A percentile compares a stretch with the other conserved stretches of the same genome.
Evolutionary conservation across 2,113 vertebrate genomes (phyloP).

Genomic region (Vicugna pacos): DNA sequence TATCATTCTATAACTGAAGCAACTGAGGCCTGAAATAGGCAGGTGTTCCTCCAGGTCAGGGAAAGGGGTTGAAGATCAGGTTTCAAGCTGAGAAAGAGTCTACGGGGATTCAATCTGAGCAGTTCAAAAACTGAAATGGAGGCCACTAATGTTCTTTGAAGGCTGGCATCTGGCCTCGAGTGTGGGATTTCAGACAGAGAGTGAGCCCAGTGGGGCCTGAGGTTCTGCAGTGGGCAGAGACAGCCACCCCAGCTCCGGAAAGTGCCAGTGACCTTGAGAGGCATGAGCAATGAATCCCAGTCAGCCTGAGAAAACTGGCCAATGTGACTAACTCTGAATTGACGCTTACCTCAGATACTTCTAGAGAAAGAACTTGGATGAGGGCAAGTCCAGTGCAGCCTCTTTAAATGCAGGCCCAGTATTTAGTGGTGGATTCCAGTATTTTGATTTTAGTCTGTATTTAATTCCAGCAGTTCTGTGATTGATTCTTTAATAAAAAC

Average conservation of each 20-base stretch:
- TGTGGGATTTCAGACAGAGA: not conserved
- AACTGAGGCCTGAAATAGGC: not conserved
- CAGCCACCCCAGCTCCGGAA: not conserved
- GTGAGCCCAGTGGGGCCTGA: not conserved
- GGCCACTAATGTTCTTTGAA: not conserved
- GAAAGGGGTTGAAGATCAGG: not conserved
- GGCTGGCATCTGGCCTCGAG: not conserved
- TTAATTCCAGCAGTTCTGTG: not conserved
- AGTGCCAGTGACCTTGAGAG: not conserved
- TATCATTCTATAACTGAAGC: not conserved
- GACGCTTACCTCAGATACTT: not conserved
- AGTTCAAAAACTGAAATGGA: not conserved
- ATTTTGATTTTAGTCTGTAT: not conserved
- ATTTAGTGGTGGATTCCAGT: not conserved
- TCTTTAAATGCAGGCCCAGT: not conserved
- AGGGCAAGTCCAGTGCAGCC: not conserved
- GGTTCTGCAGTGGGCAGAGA: not conserved
- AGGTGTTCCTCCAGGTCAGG: not conserved
- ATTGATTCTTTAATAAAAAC: conserved; percentile 11
- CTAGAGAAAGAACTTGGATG: not conserved
- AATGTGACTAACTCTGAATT: not conserved
- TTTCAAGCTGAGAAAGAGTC: not conserved
- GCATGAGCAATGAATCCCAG: not conserved
- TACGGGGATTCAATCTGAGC: not conserved
- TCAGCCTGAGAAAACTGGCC: not conserved